Conservation (phyloP, 1,140 invertebrate species). For the Druon quercuslanigerum region DNA sequence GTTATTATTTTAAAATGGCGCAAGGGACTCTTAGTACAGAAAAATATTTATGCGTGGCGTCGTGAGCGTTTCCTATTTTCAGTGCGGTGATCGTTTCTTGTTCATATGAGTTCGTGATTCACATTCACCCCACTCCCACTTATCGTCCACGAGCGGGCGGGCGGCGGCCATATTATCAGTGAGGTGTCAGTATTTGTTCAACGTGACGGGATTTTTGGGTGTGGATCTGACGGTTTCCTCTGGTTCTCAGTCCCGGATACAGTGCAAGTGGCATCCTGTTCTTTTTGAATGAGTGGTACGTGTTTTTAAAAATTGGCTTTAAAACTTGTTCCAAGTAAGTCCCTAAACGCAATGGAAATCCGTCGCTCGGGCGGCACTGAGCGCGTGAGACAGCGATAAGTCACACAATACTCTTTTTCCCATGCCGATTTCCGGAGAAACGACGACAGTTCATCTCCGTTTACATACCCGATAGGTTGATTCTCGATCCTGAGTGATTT, state of each 20-base stretch:
- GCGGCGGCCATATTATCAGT: conserved; percentile 74
- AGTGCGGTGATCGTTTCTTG: no score
- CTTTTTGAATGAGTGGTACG: conserved; percentile 64
- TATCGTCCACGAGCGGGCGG: conserved; percentile 40
- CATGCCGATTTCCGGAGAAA: conserved; percentile 20
- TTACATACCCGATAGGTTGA: neutral
- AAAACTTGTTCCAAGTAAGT: neutral
- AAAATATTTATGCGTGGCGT: no score
- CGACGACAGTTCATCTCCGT: conserved; percentile 2
- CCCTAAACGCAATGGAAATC: conserved; percentile 46
- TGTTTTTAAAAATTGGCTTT: conserved; percentile 49
- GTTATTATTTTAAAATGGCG: no score
- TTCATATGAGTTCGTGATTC: no score
- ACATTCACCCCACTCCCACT: conserved; percentile 15
- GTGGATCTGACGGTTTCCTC: conserved; percentile 69
- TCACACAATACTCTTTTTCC: conserved; percentile 18
- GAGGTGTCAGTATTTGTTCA: conserved; percentile 75
- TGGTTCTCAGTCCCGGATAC: conserved; percentile 51
- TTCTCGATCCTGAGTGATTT: neutral
- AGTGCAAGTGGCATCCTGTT: conserved; percentile 62
- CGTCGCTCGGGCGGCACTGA: conserved; percentile 16
- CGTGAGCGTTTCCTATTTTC: no score
- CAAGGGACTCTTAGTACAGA: no score
- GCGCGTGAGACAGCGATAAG: conserved; percentile 30
- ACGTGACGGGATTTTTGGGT: conserved; percentile 74